Evolutionary conservation across 1,140 invertebrate species (phyloP), one percentile per base, ranked within the genome.

Genomic region (Pararge aegeria): DNA sequence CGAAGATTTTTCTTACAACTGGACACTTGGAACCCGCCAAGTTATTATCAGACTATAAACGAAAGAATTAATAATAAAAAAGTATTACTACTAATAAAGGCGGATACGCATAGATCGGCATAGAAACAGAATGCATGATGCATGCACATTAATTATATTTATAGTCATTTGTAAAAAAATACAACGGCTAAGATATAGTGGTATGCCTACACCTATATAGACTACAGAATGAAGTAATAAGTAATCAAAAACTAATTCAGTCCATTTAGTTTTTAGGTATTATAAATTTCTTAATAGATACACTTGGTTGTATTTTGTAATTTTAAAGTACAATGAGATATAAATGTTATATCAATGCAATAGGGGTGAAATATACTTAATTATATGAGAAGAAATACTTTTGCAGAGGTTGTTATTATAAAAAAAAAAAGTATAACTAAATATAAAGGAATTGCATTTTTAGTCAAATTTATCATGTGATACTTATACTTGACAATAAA

Each of bases 311-410:
- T n/a, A n/a, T n/a, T n/a, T n/a, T n/a, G 0, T 34, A 3, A 12
- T 34, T 34, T 10, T 34, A n/a, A 34, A 4, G 0, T 10, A 34
- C 12, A 1, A 3, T 34, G 10, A 34, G 7, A 12, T 34, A n/a
- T 34, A 10, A 12, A 42, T 16, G 38, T 7, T 5, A 40, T 15
- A 16, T 15, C n/a, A 40, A 15, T 15, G 37, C 10, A 42, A 42
- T 42, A 18, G 13, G 10, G 13, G 38, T 16, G 0, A 24, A 42
- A 5, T 15, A 3, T 18, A 18, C 5, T 18, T 16, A 42, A 42
- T 42, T 42, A 42, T 42, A 18, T 18, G 16, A 42, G 38, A 42
- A 42, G 15, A 42, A 42, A 42, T 42, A 42, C 15, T 42, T 42
- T 42, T 42, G 38, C 18, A 42, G 38, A 42, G 38, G 38, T 18